These are phyloP conservation scores for Pontoporia blainvillei DNA, from an alignment of 2,113 vertebrate genomes.

Conservation along the genomic window DNA sequence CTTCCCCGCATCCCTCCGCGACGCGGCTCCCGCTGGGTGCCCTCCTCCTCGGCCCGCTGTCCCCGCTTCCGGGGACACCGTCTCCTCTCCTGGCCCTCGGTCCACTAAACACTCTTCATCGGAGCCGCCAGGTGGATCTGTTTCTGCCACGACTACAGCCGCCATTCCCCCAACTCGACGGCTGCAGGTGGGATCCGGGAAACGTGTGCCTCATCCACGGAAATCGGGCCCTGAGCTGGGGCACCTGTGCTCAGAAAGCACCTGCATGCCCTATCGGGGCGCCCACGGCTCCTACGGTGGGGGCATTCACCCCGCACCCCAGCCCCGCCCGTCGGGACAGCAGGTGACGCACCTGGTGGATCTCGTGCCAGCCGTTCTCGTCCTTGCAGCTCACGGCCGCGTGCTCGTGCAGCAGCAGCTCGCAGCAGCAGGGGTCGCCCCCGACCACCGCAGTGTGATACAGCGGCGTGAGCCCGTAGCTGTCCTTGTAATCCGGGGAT, in stretches of 20 bases:
- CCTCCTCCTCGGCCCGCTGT: neutral
- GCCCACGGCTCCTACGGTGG: fast-evolving
- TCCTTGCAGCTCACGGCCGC: slow-evolving; percentile 90
- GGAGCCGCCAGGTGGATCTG: fast-evolving
- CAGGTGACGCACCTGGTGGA: slow-evolving; percentile 89
- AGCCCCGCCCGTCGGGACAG: fast-evolving
- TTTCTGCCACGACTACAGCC: neutral
- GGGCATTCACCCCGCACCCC: fast-evolving
- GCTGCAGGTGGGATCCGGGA: too few species aligned
- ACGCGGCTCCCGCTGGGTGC: fast-evolving
- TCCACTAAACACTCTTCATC: neutral
- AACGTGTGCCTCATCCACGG: too few species aligned
- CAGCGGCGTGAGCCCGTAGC: slow-evolving; percentile 91
- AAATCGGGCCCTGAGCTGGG: fast-evolving
- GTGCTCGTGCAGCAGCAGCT: slow-evolving; percentile 90
- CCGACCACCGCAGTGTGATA: slow-evolving; percentile 94
- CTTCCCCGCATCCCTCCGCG: neutral
- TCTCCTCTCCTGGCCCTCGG: fast-evolving
- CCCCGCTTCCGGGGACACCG: fast-evolving
- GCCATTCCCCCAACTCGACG: fast-evolving
- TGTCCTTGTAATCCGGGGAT: slow-evolving; percentile 96
- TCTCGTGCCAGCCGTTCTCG: slow-evolving; percentile 97
- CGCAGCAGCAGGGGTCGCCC: slow-evolving; percentile 94
- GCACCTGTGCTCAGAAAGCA: neutral
- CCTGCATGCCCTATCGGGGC: neutral